phyloP scores from a whole-genome alignment of 2,797 vertebrate species.

The Phylloscopus collybita region DNA sequence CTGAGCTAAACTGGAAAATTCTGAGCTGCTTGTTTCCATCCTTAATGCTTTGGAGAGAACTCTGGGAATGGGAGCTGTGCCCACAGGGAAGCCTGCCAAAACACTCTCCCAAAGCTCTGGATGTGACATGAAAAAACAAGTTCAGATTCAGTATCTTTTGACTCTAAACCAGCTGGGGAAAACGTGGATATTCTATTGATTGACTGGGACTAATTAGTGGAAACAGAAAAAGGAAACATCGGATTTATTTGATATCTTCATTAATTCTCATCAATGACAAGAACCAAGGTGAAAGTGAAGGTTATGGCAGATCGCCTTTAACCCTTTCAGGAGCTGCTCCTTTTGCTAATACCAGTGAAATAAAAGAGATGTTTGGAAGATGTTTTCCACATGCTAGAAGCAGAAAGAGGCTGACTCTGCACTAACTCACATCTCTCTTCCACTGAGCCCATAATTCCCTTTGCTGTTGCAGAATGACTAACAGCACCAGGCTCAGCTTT shows the following conservation, averaged over 20 bases:
- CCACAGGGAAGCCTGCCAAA: constrained; percentile 10
- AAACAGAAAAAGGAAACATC: background rate
- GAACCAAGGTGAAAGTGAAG: background rate
- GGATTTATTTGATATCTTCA: background rate
- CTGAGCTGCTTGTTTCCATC: constrained; percentile 63
- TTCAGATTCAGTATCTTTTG: constrained; percentile 11
- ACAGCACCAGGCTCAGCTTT: background rate
- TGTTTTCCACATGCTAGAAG: background rate
- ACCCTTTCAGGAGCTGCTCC: background rate
- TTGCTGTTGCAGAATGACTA: background rate
- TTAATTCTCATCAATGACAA: background rate
- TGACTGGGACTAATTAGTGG: background rate
- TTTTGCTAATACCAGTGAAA: background rate
- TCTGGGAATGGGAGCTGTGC: constrained; percentile 42
- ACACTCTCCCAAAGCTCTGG: constrained; percentile 12
- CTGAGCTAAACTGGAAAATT: constrained; percentile 62
- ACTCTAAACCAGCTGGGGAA: constrained; percentile 32
- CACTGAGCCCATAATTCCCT: background rate
- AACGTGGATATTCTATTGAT: background rate
- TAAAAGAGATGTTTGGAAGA: background rate
- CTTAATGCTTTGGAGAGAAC: constrained; percentile 50
- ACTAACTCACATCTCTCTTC: background rate
- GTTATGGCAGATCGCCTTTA: background rate
- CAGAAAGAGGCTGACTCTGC: background rate
- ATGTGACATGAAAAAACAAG: constrained; percentile 54